Conservation (phyloP, 2,888 invertebrate genomes). For the Eilema caniola region DNA sequence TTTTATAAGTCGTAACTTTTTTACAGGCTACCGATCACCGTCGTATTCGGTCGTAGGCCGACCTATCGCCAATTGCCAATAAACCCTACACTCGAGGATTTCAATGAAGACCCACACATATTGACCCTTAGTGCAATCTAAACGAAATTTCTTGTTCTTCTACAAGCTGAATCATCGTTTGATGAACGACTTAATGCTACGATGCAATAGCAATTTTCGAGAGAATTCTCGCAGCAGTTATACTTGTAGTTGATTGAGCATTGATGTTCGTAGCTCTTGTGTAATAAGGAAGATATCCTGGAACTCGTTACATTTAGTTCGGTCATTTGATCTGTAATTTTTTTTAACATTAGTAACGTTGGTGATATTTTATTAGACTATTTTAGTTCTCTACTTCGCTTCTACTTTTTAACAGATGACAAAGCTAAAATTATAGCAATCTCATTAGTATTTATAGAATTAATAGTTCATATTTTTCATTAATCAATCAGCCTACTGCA, state of each 20-base stretch:
- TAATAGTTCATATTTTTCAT: no score
- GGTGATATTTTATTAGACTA: no score
- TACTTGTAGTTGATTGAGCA: constrained; percentile 36
- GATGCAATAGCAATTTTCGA: constrained; percentile 46
- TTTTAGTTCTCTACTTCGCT: no score
- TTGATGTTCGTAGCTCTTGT: constrained; percentile 39
- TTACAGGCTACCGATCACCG: constrained; percentile 75
- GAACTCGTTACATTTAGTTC: constrained; percentile 39
- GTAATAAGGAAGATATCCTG: constrained; percentile 51
- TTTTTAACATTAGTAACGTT: constrained; percentile 19
- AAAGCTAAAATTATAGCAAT: no score
- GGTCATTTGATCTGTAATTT: constrained; percentile 36
- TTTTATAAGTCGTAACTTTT: constrained; percentile 81
- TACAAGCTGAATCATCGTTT: constrained; percentile 43
- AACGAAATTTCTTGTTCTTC: constrained; percentile 39
- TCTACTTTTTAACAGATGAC: no score
- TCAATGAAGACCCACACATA: constrained; percentile 65
- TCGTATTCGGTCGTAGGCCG: constrained; percentile 36
- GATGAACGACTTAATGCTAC: constrained; percentile 50
- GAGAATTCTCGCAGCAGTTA: constrained; percentile 27
- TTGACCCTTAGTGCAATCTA: constrained; percentile 54
- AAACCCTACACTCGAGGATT: constrained; percentile 68
- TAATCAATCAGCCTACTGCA: no score
- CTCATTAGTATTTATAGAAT: no score
- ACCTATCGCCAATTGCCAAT: constrained; percentile 71